Base-by-base conservation (phyloP, 2,888 invertebrate species). In the Sarcophaga variegata region DNA sequence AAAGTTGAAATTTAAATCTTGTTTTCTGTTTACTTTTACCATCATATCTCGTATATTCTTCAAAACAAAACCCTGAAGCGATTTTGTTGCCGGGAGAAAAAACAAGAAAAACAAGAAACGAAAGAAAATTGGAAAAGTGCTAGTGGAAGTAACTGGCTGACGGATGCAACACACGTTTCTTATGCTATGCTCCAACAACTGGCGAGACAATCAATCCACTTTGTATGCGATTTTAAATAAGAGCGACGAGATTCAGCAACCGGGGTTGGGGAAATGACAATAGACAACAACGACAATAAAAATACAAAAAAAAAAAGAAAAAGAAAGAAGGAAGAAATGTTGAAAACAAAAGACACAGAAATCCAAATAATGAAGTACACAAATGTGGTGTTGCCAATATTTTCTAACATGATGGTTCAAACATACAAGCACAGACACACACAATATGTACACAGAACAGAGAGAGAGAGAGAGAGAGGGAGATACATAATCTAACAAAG, bases 321-420 rank as follows among this genome's bases (percentile, higher is more conserved):
- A 37, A 10, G 8, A 10, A 10, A 37, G 37, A 37, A 37, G 8
- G 37, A 10, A 37, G 37, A 37, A 37, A 37, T 37, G 8, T 54
- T 22, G 71, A 25, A 80, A 83, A 80, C 54, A 76, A 87, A 84
- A 82, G 71, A 84, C 67, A 79, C 66, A 59, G 83, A 83, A 87
- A 84, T 82, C 71, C 78, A 81, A 87, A 84, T 84, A 84, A 87
- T 84, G 81, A 81, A 84, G 74, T 71, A 67, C 47, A 84, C 67
- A 87, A 54, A 75, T 84, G 75, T 82, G 84, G 81, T 87, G 76
- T 80, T 79, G 84, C 66, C 78, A 87, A 87, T 84, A 78, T 79
- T 76, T 76, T 76, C 79, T 54, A 87, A 81, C 75, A 75, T 81
- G 81, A 76, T 84, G 54, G 54, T 54, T 17, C 17, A 54, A 54